Base-by-base conservation (phyloP, 1,140 invertebrate genomes). In the Pteromalus puparum region DNA sequence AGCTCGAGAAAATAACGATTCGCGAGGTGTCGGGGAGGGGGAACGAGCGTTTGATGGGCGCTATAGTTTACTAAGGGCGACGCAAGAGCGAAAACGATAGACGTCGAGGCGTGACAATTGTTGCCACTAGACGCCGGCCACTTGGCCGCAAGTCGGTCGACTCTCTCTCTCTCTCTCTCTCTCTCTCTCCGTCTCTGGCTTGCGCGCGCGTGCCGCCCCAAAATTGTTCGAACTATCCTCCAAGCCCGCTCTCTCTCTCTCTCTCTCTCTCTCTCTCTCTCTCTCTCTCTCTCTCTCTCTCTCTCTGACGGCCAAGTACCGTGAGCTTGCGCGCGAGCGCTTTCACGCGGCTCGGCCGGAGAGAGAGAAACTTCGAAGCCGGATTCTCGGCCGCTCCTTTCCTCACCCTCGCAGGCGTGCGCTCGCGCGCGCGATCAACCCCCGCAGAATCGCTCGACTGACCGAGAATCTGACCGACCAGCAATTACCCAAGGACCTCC, bases 161-260 rank as follows among this genome's bases (percentile, higher is more conserved):
- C 75, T 88, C 53, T 61, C 24, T 83, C 86, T 7, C 87, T 83
- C 81, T 84, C 38, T 42, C 38, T 42, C 30, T 34, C 30, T 34
- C 30, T 34, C 30, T 77, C 75, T 61, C 74, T 76, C 42, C 24
- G 82, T 88, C 87, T 83, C 82, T 84, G 53, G 30, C 28, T 18
- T 76, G 77, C 38, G 21, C 46, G 67, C 82, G 82, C 84, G 84
- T 81, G 85, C 87, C 86, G 86, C 87, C 87, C 88, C 86, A 85
- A 90, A 90, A 87, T 89, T 89, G 89, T 78, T 82, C 87, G 82
- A 92, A 92, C 91, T 91, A 91, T 91, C 90, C 88, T 89, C 88
- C 76, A 87, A 90, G 90, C 90, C 89, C 53, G 26, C 48, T 53
- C 48, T 46, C 42, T 46, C 42, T 48, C 46, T 48, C 46, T 48